Evolutionary conservation across 2,113 vertebrate species (phyloP).

Genomic region (Heloderma charlesbogerti): DNA sequence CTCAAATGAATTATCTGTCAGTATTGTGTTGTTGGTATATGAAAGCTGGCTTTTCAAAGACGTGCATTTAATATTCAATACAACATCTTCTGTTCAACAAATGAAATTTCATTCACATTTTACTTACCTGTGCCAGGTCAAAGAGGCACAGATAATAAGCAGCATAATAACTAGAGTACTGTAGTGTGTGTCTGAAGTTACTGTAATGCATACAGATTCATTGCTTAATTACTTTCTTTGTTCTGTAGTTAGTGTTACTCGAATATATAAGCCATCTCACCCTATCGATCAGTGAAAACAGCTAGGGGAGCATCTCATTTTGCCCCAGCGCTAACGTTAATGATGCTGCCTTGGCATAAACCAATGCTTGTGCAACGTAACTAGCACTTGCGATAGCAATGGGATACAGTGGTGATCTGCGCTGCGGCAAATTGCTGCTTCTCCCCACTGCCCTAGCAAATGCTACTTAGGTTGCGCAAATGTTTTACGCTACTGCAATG

Average conservation of each 20-base stretch:
- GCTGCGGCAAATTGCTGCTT: too few relatives aligned
- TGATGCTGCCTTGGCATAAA: too few relatives aligned
- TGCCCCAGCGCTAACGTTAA: too few relatives aligned
- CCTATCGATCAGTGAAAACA: background rate
- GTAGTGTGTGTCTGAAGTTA: background rate
- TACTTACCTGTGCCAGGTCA: slow-evolving; percentile 21
- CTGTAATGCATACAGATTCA: background rate
- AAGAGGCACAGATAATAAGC: background rate
- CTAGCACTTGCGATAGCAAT: too few relatives aligned
- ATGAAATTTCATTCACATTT: slow-evolving; percentile 34
- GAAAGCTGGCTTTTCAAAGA: slow-evolving; percentile 61
- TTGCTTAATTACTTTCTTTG: background rate
- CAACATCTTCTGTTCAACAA: slow-evolving; percentile 50
- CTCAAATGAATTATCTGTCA: slow-evolving; percentile 66
- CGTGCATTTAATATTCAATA: slow-evolving; percentile 62
- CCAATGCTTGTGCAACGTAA: too few relatives aligned
- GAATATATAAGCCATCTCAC: background rate
- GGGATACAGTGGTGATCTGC: too few relatives aligned
- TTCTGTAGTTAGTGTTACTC: background rate
- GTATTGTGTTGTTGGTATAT: slow-evolving; percentile 71
- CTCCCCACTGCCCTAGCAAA: too few relatives aligned
- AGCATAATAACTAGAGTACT: background rate
- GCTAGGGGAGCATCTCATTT: background rate
- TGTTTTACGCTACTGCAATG: too few relatives aligned
- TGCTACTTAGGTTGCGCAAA: too few relatives aligned